A percentile compares a stretch with the other conserved stretches of the same genome.
Evolutionary conservation across 2,888 invertebrate genomes (phyloP).

Genomic region (Marronus borbonicus): DNA sequence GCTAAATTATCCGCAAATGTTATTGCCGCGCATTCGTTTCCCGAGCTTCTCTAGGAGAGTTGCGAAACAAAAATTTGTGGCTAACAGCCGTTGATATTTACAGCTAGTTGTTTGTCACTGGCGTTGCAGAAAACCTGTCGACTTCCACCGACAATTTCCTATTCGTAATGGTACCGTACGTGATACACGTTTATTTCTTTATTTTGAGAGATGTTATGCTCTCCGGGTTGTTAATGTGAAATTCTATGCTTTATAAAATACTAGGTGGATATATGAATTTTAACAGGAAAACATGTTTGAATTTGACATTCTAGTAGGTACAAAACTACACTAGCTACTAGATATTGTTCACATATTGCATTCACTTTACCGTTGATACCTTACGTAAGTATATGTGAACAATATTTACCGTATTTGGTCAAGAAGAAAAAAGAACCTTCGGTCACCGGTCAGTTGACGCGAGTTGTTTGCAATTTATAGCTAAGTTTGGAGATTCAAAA

Average conservation of each 20-base stretch:
- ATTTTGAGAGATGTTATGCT: not conserved
- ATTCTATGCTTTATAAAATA: not conserved
- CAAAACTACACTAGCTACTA: no score
- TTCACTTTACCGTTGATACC: no score
- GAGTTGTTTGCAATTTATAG: no score
- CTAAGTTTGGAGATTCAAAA: no score
- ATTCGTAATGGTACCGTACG: not conserved
- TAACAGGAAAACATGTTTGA: no score
- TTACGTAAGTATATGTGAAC: no score
- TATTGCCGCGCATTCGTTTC: slow-evolving; percentile 21
- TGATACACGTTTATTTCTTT: slow-evolving; percentile 3
- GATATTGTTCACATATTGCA: no score
- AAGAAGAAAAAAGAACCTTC: no score
- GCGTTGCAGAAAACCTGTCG: slow-evolving; percentile 13
- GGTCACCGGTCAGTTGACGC: no score
- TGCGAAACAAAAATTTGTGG: slow-evolving; percentile 19
- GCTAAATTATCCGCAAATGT: slow-evolving; percentile 19
- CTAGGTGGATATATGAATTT: no score
- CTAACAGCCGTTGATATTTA: slow-evolving; percentile 22
- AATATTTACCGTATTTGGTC: no score
- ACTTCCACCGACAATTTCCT: not conserved
- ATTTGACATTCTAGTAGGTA: no score
- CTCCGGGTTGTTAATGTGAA: slow-evolving; percentile 1
- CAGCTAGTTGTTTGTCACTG: slow-evolving; percentile 25
- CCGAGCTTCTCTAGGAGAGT: slow-evolving; percentile 4